phyloP scores from a whole-genome alignment of 2,113 vertebrate species.

The Oenanthe melanoleuca region DNA sequence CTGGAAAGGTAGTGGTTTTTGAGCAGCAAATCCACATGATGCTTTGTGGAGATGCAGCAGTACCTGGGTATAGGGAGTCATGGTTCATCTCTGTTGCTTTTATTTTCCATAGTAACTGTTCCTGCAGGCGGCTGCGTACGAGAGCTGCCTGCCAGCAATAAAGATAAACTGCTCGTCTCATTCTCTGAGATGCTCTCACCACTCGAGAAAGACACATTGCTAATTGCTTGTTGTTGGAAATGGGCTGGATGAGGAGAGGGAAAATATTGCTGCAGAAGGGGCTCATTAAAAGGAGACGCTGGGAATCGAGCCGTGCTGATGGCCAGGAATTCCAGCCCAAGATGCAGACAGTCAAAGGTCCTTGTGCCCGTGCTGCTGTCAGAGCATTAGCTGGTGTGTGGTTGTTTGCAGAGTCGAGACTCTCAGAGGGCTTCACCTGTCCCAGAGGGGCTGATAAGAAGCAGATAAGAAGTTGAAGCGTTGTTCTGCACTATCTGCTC shows the following conservation, averaged over 20 bases:
- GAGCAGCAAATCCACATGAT: not conserved
- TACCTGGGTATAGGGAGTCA: not conserved
- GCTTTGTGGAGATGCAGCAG: not conserved
- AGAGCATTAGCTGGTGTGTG: rapidly evolving
- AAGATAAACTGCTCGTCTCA: not conserved
- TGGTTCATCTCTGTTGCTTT: not conserved
- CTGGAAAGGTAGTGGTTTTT: not conserved
- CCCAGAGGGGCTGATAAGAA: not conserved
- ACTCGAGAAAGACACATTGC: not conserved
- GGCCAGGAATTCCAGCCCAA: not conserved
- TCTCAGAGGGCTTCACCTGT: not conserved
- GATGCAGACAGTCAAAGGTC: rapidly evolving
- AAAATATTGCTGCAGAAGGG: not conserved
- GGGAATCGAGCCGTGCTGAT: rapidly evolving
- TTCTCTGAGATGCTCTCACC: not conserved
- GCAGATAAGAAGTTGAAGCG: not conserved
- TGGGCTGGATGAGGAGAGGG: not conserved
- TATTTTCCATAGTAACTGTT: conserved; percentile 25
- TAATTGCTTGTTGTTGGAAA: conserved; percentile 2
- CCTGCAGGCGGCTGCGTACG: rapidly evolving
- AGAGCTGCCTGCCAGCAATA: not conserved
- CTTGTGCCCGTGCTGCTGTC: not conserved
- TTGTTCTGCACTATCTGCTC: not conserved
- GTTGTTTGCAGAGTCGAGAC: not conserved
- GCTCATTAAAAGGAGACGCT: not conserved